These are phyloP conservation scores for Cheilosia impressa DNA, from an alignment of 2,888 invertebrate species.

Conservation along the genomic window DNA sequence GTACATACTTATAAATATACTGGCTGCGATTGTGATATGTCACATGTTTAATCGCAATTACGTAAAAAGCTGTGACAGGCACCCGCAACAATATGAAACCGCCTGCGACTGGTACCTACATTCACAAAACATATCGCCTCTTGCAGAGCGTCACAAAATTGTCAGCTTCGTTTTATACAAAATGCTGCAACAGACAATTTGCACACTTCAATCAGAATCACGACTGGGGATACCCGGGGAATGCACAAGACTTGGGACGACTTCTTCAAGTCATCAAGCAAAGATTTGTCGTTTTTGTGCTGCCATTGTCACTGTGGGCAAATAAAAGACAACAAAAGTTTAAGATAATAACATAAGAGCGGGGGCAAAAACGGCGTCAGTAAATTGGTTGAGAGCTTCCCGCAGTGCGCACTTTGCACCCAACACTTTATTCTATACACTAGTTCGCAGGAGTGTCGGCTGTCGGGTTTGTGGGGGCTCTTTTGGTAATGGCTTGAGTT, in stretches of 20 bases:
- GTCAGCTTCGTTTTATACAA: conserved; percentile 26
- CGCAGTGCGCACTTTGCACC: conserved; percentile 19
- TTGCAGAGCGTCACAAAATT: not conserved
- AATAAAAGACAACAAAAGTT: conserved; percentile 10
- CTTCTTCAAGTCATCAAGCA: conserved; percentile 9
- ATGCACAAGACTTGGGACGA: conserved; percentile 7
- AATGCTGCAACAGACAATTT: conserved; percentile 30
- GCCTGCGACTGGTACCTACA: conserved; percentile 14
- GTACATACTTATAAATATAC: not conserved
- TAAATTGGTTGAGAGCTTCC: conserved; percentile 20
- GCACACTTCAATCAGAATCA: conserved; percentile 33
- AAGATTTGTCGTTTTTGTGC: conserved; percentile 5
- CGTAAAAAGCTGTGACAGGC: conserved; percentile 44
- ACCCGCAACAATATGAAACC: conserved; percentile 47
- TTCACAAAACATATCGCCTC: conserved; percentile 16
- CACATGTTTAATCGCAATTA: conserved; percentile 42
- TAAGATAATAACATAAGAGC: not conserved
- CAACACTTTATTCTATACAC: not conserved
- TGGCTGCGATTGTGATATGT: conserved; percentile 8
- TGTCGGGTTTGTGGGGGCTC: not conserved
- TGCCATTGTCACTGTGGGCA: conserved; percentile 11
- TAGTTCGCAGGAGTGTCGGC: not conserved
- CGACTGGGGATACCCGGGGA: conserved; percentile 10
- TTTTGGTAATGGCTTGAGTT: not conserved
- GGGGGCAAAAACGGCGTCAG: conserved; percentile 30